Conservation (phyloP, 2,113 vertebrate genomes). For the Callionymus lyra region DNA sequence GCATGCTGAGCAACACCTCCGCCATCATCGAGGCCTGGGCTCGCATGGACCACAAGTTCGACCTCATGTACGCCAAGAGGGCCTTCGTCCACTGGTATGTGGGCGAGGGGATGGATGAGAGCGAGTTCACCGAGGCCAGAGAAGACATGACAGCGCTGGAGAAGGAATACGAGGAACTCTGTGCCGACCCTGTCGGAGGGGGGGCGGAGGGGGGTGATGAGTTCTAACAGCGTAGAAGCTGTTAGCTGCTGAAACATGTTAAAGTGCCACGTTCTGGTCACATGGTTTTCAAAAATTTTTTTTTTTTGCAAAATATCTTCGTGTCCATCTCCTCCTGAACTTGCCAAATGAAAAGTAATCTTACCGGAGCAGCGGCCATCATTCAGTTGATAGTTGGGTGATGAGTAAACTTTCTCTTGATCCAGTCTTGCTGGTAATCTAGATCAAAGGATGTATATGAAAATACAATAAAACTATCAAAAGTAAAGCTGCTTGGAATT, state of each 20-base stretch:
- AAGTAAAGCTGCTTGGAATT: too few species aligned
- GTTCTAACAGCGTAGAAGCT: slow-evolving; percentile 36
- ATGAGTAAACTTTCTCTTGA: too few species aligned
- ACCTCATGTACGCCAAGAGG: slow-evolving; percentile 80
- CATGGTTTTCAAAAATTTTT: slow-evolving; percentile 37
- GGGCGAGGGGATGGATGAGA: slow-evolving; percentile 78
- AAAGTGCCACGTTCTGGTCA: slow-evolving; percentile 31
- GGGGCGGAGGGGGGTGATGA: slow-evolving; percentile 78
- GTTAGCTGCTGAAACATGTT: too few species aligned
- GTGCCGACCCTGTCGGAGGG: slow-evolving; percentile 69
- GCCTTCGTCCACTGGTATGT: slow-evolving; percentile 81
- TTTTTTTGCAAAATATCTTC: neutral
- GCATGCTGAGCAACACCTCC: slow-evolving; percentile 79
- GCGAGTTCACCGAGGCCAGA: slow-evolving; percentile 79
- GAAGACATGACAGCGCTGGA: slow-evolving; percentile 84
- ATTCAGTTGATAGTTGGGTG: too few species aligned
- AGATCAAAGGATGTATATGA: too few species aligned
- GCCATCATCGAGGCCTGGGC: slow-evolving; percentile 80
- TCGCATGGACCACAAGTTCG: slow-evolving; percentile 77
- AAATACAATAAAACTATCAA: too few species aligned
- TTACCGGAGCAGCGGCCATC: too few species aligned
- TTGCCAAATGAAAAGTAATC: too few species aligned
- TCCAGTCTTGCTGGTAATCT: too few species aligned
- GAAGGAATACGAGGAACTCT: slow-evolving; percentile 86
- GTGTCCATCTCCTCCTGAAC: neutral